Base-by-base conservation (phyloP, 2,113 vertebrate species). In the Trogon melanurus region DNA sequence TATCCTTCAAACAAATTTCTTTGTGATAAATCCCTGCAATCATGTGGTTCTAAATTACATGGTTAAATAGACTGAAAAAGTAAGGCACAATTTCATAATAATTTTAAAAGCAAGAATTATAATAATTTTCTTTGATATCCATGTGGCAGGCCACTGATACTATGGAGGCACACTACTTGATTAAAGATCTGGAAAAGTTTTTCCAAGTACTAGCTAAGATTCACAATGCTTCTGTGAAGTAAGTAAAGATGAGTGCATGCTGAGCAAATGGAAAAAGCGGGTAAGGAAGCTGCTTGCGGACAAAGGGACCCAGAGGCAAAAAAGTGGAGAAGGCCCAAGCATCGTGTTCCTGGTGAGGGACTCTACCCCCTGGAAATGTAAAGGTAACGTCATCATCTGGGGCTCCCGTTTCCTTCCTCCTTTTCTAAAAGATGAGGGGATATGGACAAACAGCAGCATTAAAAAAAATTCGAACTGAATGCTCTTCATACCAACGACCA, bases 1-100 rank as follows among this genome's bases (percentile, higher is more conserved):
- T 89, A 93, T 89, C 83, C 92, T 96, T 97, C 88, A 95, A 95
- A 95, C 73, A 72, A 69, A 89, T 96, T 96, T 96, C 95, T 96
- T 96, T 92, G 86, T 58, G 61, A 85, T 92, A 95, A 94, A 90
- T 89, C 95, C 92, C 88, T 96, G 93, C 88, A 96, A 94, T 96
- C 94, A 95, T 95, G 89, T 75, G 93, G 90, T 89, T 97, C 96
- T 95, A 95, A 96, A 96, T 96, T 94, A 95, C 83, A 96, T 19
- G 66, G 86, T 91, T 95, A 96, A 95, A 96, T 85, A 92, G 88
- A 94, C 95, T 94, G 88, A 95, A 96, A 96, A 96, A 96, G 91
- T 85, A 97, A 96, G 96, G 96, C 95, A 96, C 92, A 91, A 94
- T 96, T 96, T 95, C 96, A 96, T 93, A 94, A 96, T 96, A 3